Base-by-base conservation (phyloP, 2,888 invertebrate genomes). In the Euproctis similis region DNA sequence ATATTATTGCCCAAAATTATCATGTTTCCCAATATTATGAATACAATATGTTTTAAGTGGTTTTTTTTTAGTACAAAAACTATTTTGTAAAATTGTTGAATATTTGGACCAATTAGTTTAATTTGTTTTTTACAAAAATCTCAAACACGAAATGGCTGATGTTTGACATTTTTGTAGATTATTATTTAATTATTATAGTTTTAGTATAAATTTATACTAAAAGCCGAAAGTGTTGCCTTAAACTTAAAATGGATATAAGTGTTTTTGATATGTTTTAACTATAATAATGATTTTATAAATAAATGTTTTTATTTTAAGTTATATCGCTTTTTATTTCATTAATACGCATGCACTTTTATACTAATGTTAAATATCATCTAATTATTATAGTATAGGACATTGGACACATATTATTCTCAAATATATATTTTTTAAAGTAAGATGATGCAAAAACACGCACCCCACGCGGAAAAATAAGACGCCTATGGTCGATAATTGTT, bases 261-360 rank as follows among this genome's bases (percentile, higher is more conserved):
- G 55, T 63, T 71, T 69, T 67, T 59, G 50, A 66, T 69, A 66
- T 67, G 61, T 73, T 72, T 57, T 58, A 60, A 59, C 57, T 42
- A 58, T 62, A 23, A n/a, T 10, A 59, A 59, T 65, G 61, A 61
- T 77, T 76, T 77, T 66, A 64, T 62, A 61, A 80, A 77, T 76
- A 78, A 80, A 78, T 42, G 53, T 54, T 69, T 72, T 74, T 70
- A 71, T 70, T 77, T 77, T 78, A 73, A 76, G 74, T 78, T 76
- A 41, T 19, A 34, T 27, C 28, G 42, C 46, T 54, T 62, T 76
- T 72, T 69, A 56, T 59, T 66, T 54, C 43, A 17, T 31, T 12
- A 30, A 29, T 23, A 24, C 29, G 25, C 24, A 24, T 18, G n/a
- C 19, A 19, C 7, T 6, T n/a, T n/a, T 19, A 19, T n/a, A n/a